Conservation (phyloP, 2,888 invertebrate species). For the Mallateleia sp. region DNA sequence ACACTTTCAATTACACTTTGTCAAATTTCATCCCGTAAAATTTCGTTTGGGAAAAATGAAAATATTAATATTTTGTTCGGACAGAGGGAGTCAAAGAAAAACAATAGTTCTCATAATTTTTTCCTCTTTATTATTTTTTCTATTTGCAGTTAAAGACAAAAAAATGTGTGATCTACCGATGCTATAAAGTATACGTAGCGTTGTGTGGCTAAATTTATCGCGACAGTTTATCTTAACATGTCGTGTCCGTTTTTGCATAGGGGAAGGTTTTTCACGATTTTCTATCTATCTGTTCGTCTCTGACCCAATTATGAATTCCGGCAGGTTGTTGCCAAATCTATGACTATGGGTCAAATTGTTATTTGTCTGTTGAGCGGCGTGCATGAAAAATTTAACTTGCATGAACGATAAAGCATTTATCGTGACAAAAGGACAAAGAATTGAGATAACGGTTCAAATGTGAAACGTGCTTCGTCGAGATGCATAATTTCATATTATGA, state of each 20-base stretch:
- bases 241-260: constrained; percentile 40
- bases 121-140: constrained; percentile 28
- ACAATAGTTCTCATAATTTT: background rate
- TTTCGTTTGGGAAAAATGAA: too few species aligned
- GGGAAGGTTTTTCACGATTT: constrained; percentile 50
- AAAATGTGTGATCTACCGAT: constrained; percentile 37
- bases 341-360: constrained; percentile 43
- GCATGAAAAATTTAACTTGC: constrained; percentile 52
- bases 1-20: too few species aligned
- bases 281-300: constrained; percentile 54
- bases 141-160: constrained; percentile 35
- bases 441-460: constrained; percentile 4
- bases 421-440: constrained; percentile 32
- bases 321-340: constrained; percentile 50
- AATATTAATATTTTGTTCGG: too few species aligned
- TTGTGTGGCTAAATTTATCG: constrained; percentile 34
- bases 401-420: constrained; percentile 47
- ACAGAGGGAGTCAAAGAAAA: too few species aligned
- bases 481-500: background rate
- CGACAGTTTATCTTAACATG: constrained; percentile 54
- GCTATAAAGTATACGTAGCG: constrained; percentile 46
- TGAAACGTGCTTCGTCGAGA: constrained; percentile 13
- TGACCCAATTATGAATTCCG: constrained; percentile 54
- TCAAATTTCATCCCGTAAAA: too few species aligned
- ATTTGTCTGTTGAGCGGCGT: constrained; percentile 50